A percentile compares a stretch with the other conserved stretches of the same genome.
Conservation (phyloP, 2,888 invertebrate species). For the Volucella inflata region DNA sequence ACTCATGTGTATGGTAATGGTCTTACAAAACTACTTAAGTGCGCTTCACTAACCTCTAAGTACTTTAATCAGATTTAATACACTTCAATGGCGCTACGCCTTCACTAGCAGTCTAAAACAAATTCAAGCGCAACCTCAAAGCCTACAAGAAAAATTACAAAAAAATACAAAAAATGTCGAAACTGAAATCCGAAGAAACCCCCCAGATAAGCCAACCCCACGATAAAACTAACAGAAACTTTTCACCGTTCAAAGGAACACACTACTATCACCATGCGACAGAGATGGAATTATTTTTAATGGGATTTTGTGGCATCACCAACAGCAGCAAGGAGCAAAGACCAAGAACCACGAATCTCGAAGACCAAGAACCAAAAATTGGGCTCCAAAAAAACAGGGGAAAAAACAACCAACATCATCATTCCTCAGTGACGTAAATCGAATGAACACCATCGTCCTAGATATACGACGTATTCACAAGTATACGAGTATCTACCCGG, state of each 20-base stretch:
- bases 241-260: neutral
- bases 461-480: constrained; percentile 7
- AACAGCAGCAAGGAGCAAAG: constrained; percentile 8
- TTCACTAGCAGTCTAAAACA: too few species aligned
- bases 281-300: constrained; percentile 52
- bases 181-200: too few species aligned
- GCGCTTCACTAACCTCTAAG: too few species aligned
- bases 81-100: too few species aligned
- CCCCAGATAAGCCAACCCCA: neutral
- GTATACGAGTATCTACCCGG: constrained; percentile 29
- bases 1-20: too few species aligned
- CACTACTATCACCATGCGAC: neutral
- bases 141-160: too few species aligned
- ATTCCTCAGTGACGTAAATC: constrained; percentile 46
- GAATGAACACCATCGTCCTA: constrained; percentile 45
- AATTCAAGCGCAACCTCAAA: too few species aligned
- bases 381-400: constrained; percentile 11
- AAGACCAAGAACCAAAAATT: neutral
- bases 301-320: constrained; percentile 43
- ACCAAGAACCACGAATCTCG: neutral
- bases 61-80: too few species aligned
- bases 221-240: constrained; percentile 34
- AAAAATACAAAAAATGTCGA: too few species aligned
- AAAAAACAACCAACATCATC: neutral
- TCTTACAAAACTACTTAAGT: too few species aligned